Conservation (phyloP, 2,888 invertebrate genomes). For the Octodonta nipae region DNA sequence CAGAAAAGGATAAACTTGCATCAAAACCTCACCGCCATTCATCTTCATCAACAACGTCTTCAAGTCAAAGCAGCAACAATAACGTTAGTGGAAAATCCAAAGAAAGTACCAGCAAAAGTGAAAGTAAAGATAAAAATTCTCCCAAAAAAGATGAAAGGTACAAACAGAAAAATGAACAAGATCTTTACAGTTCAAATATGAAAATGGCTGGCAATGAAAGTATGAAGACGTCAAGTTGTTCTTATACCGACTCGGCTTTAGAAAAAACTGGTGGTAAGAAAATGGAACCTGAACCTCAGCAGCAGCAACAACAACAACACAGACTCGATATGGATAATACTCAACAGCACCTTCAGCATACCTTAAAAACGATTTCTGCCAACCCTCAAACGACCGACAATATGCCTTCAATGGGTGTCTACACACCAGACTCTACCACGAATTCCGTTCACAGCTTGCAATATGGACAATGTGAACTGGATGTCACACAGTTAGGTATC, state of each 20-base stretch:
- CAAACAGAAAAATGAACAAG: conserved; percentile 15
- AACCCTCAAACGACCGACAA: conserved; percentile 41
- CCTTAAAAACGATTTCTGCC: conserved; percentile 21
- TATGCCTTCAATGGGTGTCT: conserved; percentile 71
- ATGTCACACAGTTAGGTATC: conserved; percentile 68
- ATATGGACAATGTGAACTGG: conserved; percentile 65
- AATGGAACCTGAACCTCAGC: conserved; percentile 8
- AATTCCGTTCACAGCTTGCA: conserved; percentile 69
- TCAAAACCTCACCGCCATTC: conserved; percentile 28
- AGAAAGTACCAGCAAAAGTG: conserved; percentile 11
- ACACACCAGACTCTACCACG: conserved; percentile 71
- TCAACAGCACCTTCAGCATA: conserved; percentile 11
- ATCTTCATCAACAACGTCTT: conserved; percentile 11
- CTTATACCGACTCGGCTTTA: neutral
- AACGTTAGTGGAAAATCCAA: conserved; percentile 11
- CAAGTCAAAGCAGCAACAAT: conserved; percentile 13
- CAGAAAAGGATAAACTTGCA: conserved; percentile 11
- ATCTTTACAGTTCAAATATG: conserved; percentile 10
- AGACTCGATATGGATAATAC: conserved; percentile 11
- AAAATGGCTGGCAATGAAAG: no score
- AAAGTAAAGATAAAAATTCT: conserved; percentile 19
- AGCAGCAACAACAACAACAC: conserved; percentile 11
- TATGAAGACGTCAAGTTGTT: no score
- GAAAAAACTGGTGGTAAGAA: conserved; percentile 8
- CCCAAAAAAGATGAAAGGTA: conserved; percentile 23